Conservation (phyloP, 2,113 vertebrate genomes). For the Hirundichthys speculiger region DNA sequence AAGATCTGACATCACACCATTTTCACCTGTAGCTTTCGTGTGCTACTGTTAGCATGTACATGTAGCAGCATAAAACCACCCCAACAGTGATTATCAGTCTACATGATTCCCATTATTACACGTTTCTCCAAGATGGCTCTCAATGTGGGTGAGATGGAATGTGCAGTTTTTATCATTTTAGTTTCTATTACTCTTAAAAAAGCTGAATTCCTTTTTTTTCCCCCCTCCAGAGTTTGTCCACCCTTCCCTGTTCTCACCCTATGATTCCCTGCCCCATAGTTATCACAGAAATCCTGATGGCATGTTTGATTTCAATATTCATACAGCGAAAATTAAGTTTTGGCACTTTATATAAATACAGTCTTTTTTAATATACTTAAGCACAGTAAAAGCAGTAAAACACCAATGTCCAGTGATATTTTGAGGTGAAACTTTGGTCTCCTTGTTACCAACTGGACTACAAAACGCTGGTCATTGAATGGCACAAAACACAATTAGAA, state of each 20-base stretch:
- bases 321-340: conserved; percentile 68
- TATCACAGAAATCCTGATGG: conserved; percentile 57
- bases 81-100: conserved; percentile 54
- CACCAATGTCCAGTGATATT: conserved; percentile 62
- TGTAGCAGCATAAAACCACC: conserved; percentile 74
- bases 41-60: conserved; percentile 70
- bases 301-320: conserved; percentile 60
- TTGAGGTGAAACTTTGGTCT: conserved; percentile 77
- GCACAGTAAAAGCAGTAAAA: conserved; percentile 71
- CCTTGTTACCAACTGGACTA: conserved; percentile 67
- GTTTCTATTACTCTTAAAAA: conserved; percentile 37
- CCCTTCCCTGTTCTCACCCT: conserved; percentile 4
- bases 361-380: conserved; percentile 62
- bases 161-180: conserved; percentile 54
- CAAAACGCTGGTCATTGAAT: conserved; percentile 66
- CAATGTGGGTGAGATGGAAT: conserved; percentile 70
- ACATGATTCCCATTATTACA: conserved; percentile 39
- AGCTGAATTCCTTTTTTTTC: conserved; percentile 26
- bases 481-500: conserved; percentile 26
- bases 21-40: conserved; percentile 55
- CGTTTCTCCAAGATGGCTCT: conserved; percentile 52
- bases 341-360: conserved; percentile 79
- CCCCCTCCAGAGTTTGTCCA: conserved; percentile 1
- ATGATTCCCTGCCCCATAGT: conserved; percentile 19
- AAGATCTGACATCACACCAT: conserved; percentile 62